Evolutionary conservation across 2,113 vertebrate species (phyloP).

Genomic region (Falcunculus frontatus): DNA sequence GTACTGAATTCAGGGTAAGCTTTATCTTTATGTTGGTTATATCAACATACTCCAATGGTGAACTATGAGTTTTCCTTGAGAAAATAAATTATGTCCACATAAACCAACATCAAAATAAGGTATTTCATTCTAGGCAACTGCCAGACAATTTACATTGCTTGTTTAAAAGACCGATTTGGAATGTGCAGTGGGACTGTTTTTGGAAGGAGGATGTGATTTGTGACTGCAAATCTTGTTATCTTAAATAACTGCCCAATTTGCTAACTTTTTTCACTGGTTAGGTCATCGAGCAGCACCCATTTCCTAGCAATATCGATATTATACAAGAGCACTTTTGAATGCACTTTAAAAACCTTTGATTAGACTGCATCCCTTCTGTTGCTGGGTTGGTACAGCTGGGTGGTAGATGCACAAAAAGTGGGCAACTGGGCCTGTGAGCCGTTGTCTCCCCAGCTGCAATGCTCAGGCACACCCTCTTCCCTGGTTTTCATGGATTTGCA

Average conservation of each 20-base stretch:
- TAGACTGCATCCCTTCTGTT: background rate
- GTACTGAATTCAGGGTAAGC: background rate
- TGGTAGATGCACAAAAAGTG: background rate
- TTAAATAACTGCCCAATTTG: background rate
- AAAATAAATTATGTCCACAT: background rate
- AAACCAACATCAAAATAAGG: background rate
- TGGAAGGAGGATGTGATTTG: background rate
- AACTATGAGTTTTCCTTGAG: background rate
- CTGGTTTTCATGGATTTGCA: background rate
- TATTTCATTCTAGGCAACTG: background rate
- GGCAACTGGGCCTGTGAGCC: background rate
- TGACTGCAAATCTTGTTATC: background rate
- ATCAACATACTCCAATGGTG: background rate
- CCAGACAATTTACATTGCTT: background rate
- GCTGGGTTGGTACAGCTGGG: background rate
- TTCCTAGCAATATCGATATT: background rate
- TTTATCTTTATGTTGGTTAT: slow-evolving; percentile 14
- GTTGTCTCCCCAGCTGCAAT: fast-evolving
- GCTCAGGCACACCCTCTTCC: background rate
- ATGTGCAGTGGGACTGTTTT: background rate
- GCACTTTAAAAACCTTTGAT: background rate
- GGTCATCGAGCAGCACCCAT: background rate
- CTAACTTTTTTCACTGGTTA: background rate
- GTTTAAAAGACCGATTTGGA: background rate
- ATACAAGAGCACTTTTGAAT: background rate